Evolutionary conservation across 2,888 invertebrate genomes (phyloP).

Genomic region (Tenthredo scrophulariae): DNA sequence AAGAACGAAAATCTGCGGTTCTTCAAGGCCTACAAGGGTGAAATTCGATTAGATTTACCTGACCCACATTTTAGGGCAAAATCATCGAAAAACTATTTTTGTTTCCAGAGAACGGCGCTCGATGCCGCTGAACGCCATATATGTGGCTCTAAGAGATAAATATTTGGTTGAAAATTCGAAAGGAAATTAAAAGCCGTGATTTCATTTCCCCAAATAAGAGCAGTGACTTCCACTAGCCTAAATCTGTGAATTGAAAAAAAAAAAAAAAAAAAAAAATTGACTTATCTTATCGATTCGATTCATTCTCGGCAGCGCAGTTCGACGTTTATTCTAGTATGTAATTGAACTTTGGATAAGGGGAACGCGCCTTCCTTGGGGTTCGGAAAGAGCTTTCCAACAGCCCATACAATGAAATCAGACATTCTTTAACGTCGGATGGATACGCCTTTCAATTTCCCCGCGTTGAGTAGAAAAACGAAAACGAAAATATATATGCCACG

Average conservation of each 20-base stretch:
- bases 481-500: neutral
- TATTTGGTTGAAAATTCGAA: no score
- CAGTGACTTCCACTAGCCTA: neutral
- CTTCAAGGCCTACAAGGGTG: no score
- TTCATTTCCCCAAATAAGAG: neutral
- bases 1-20: no score
- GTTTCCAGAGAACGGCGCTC: no score
- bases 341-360: slow-evolving; percentile 7
- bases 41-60: no score
- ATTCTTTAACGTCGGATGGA: slow-evolving; percentile 15
- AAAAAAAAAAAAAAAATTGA: neutral
- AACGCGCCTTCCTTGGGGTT: neutral
- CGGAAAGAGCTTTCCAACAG: neutral
- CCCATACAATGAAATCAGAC: neutral
- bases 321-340: neutral
- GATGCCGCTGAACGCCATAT: no score
- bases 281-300: neutral
- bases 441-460: neutral
- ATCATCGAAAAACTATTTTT: no score
- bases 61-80: no score
- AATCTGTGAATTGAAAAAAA: neutral
- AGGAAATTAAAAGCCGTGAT: no score
- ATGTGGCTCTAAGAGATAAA: no score
- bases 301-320: neutral
- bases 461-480: neutral